These are phyloP conservation scores for Macrochelys suwanniensis DNA, from an alignment of 2,797 vertebrate genomes.

Conservation along the genomic window DNA sequence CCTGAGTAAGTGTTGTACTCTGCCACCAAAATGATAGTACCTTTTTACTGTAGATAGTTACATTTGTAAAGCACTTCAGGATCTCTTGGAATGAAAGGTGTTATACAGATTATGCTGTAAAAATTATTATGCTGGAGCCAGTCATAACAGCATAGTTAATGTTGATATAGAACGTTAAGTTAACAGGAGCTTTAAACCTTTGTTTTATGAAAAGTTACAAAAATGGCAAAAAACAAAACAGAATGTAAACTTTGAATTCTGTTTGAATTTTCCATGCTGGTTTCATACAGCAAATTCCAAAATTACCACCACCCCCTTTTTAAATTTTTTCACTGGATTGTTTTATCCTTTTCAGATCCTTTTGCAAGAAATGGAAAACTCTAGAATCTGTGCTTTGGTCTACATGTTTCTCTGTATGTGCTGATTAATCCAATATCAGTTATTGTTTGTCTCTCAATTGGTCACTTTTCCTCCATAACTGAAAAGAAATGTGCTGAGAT, in stretches of 20 bases:
- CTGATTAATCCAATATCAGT: background rate
- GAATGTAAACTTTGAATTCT: background rate
- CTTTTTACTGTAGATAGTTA: background rate
- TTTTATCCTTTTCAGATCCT: background rate
- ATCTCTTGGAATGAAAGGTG: background rate
- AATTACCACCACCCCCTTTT: background rate
- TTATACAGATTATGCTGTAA: accelerated
- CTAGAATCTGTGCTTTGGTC: too few species aligned
- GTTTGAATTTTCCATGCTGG: background rate
- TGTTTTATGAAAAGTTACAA: background rate
- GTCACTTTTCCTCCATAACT: background rate
- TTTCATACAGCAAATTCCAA: background rate
- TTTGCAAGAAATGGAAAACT: background rate
- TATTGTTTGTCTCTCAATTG: background rate
- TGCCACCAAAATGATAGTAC: background rate
- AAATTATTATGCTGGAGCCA: background rate
- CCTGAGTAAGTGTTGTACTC: background rate
- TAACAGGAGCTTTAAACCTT: background rate
- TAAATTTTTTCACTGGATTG: too few species aligned
- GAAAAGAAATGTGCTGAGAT: background rate
- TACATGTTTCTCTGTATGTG: too few species aligned
- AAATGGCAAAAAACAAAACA: background rate
- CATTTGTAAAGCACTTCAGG: background rate
- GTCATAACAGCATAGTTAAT: background rate
- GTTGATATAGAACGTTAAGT: background rate